Evolutionary conservation across 2,797 vertebrate genomes (phyloP).

Genomic region (Saxicola maurus): DNA sequence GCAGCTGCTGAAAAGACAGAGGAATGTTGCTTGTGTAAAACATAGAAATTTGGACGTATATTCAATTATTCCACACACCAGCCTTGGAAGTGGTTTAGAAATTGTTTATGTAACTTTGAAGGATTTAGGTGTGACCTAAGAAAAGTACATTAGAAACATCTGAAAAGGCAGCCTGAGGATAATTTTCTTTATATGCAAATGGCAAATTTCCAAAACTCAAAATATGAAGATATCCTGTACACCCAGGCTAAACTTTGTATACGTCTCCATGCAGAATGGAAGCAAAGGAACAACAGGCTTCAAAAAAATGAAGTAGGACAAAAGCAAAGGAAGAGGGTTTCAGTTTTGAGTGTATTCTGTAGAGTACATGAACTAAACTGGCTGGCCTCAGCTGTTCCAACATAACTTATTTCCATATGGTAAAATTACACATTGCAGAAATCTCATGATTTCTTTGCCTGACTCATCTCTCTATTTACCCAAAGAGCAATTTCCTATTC

Average conservation of each 20-base stretch:
- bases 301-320: neutral
- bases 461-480: neutral
- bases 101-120: neutral
- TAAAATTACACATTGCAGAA: neutral
- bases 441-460: neutral
- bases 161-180: neutral
- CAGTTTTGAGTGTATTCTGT: neutral
- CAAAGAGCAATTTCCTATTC: neutral
- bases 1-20: neutral
- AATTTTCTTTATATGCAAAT: neutral
- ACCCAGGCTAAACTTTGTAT: neutral
- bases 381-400: neutral
- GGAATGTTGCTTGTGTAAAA: neutral
- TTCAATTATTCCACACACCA: neutral
- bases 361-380: neutral
- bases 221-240: neutral
- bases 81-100: neutral
- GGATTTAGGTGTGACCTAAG: neutral
- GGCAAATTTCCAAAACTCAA: neutral
- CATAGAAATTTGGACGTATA: neutral
- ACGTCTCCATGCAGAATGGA: neutral
- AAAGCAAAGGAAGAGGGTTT: neutral
- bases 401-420: neutral
- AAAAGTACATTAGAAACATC: neutral
- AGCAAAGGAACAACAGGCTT: neutral